phyloP scores from a whole-genome alignment of 2,797 vertebrate species.

The Coregonus sp. region DNA sequence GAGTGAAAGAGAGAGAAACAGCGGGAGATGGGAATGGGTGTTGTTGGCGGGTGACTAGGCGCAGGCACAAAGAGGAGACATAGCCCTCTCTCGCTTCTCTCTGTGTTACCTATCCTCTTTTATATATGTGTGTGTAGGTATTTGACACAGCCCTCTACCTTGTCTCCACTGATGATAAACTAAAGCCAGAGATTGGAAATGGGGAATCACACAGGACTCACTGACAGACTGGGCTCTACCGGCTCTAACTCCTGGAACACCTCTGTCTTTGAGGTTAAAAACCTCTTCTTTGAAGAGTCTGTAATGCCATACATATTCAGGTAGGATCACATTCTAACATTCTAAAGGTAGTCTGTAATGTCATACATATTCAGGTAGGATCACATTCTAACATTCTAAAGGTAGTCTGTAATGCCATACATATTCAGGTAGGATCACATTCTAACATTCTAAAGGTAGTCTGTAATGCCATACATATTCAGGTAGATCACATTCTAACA shows the following conservation, averaged over 20 bases:
- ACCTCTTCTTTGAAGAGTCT: slow-evolving; percentile 17
- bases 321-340: slow-evolving; percentile 16
- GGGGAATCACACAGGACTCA: slow-evolving; percentile 43
- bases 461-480: slow-evolving; percentile 40
- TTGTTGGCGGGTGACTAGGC: too few species aligned
- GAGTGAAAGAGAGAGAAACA: slow-evolving; percentile 20
- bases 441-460: not conserved
- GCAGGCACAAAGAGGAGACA: not conserved
- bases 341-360: slow-evolving; percentile 18
- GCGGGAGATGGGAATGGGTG: slow-evolving; percentile 24
- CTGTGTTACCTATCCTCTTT: not conserved
- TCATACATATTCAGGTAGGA: slow-evolving; percentile 37
- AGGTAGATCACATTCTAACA: slow-evolving; percentile 13
- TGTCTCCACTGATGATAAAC: not conserved
- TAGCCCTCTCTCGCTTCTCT: not conserved
- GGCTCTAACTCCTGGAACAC: slow-evolving; percentile 18
- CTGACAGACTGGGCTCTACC: slow-evolving; percentile 43
- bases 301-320: slow-evolving; percentile 39
- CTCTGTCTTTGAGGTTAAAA: slow-evolving; percentile 43
- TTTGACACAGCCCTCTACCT: not conserved
- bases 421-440: slow-evolving; percentile 33
- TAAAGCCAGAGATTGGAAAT: slow-evolving; percentile 48
- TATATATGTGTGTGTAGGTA: not conserved
- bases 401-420: slow-evolving; percentile 27
- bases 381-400: not conserved